These are phyloP conservation scores for Scrobipalpa atriplicella DNA, from an alignment of 2,888 invertebrate genomes.

Conservation along the genomic window DNA sequence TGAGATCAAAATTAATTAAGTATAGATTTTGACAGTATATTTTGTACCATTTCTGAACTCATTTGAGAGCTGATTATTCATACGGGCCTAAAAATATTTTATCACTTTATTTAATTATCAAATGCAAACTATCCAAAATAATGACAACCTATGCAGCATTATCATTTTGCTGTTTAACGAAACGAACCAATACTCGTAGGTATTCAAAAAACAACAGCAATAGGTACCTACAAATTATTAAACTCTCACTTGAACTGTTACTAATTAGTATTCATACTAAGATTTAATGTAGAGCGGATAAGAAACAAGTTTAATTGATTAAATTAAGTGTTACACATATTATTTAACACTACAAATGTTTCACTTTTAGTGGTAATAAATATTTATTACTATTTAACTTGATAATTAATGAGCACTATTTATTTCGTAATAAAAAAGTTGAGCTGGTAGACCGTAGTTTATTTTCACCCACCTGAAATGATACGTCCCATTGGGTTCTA, in stretches of 20 bases:
- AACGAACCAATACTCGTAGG: too few species aligned
- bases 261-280: not conserved
- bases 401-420: not conserved
- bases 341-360: not conserved
- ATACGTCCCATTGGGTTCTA: conserved; percentile 78
- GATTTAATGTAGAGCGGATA: not conserved
- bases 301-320: not conserved
- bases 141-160: too few species aligned
- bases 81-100: too few species aligned
- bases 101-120: too few species aligned
- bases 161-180: too few species aligned
- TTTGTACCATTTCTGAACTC: too few species aligned
- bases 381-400: not conserved
- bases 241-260: not conserved
- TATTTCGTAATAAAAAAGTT: conserved; percentile 23
- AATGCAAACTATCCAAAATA: too few species aligned
- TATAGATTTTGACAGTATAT: too few species aligned
- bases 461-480: conserved; percentile 70
- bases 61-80: too few species aligned
- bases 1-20: too few species aligned
- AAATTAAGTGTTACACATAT: not conserved
- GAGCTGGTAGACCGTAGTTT: not conserved
- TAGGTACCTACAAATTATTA: too few species aligned
- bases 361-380: not conserved
- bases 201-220: too few species aligned